Conservation (phyloP, 2,888 invertebrate genomes). For the Conistra vaccinii region DNA sequence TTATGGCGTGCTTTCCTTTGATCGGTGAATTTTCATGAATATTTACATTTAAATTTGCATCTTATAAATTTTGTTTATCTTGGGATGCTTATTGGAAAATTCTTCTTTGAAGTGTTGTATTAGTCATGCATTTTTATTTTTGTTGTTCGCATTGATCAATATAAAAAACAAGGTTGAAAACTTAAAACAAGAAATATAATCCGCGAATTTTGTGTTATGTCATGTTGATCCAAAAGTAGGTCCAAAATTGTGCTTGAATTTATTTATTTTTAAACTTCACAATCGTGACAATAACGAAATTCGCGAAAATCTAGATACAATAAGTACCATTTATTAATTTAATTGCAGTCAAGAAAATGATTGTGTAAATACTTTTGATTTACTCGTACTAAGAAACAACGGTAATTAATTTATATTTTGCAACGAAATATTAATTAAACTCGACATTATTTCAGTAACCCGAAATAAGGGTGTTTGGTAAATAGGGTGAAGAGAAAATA, state of each 20-base stretch:
- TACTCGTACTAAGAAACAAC: conserved; percentile 7
- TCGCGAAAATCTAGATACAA: not conserved
- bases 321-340: conserved; percentile 12
- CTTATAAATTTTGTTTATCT: conserved; percentile 63
- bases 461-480: conserved; percentile 21
- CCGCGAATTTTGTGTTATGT: not conserved
- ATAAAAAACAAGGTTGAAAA: not conserved
- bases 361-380: conserved; percentile 1
- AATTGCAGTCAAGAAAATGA: conserved; percentile 2
- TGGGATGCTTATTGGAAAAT: conserved; percentile 62
- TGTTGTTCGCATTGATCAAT: too few relatives aligned
- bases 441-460: conserved; percentile 9
- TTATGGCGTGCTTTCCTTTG: conserved; percentile 55
- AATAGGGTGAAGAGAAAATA: conserved; percentile 49
- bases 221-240: not conserved
- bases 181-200: not conserved
- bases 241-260: not conserved
- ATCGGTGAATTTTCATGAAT: conserved; percentile 72
- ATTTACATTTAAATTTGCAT: conserved; percentile 75
- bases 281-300: not conserved
- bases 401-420: conserved; percentile 28
- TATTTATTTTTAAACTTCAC: not conserved
- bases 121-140: conserved; percentile 15
- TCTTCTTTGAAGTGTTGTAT: conserved; percentile 50
- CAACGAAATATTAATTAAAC: conserved; percentile 20